Conservation (phyloP, 2,113 vertebrate species). For the Cardinalis cardinalis region DNA sequence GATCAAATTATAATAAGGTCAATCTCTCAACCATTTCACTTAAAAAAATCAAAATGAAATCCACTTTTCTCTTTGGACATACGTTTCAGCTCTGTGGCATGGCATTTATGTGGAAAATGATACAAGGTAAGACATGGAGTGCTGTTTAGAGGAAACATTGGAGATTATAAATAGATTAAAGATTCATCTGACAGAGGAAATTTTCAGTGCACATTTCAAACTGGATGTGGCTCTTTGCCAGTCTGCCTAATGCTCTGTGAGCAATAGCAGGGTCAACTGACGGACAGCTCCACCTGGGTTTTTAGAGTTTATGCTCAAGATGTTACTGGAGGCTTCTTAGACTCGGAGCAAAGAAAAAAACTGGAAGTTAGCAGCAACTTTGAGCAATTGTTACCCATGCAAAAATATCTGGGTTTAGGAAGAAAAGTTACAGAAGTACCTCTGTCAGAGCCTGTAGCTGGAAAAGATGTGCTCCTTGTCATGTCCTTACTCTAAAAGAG, state of each 20-base stretch:
- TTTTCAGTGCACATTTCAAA: neutral
- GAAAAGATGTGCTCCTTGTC: neutral
- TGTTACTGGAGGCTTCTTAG: neutral
- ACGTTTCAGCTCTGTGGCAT: neutral
- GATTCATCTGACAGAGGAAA: slow-evolving; percentile 48
- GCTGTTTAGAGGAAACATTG: slow-evolving; percentile 43
- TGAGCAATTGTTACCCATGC: fast-evolving
- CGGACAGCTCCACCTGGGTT: neutral
- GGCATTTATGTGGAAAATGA: slow-evolving; percentile 30
- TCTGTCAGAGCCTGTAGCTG: neutral
- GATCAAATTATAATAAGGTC: slow-evolving; percentile 34
- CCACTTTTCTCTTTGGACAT: slow-evolving; percentile 4
- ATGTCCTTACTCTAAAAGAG: neutral
- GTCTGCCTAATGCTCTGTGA: neutral
- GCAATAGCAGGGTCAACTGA: neutral
- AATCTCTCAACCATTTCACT: neutral
- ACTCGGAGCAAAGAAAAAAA: neutral
- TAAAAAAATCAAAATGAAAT: neutral
- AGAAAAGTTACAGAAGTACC: neutral
- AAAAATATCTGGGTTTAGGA: neutral
- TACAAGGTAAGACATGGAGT: slow-evolving; percentile 26
- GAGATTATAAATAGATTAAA: slow-evolving; percentile 61
- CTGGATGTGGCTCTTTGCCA: slow-evolving; percentile 25
- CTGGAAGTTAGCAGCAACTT: neutral
- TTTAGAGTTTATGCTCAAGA: neutral